phyloP scores from a whole-genome alignment of 2,888 invertebrate species.

The Trichacis sp. region DNA sequence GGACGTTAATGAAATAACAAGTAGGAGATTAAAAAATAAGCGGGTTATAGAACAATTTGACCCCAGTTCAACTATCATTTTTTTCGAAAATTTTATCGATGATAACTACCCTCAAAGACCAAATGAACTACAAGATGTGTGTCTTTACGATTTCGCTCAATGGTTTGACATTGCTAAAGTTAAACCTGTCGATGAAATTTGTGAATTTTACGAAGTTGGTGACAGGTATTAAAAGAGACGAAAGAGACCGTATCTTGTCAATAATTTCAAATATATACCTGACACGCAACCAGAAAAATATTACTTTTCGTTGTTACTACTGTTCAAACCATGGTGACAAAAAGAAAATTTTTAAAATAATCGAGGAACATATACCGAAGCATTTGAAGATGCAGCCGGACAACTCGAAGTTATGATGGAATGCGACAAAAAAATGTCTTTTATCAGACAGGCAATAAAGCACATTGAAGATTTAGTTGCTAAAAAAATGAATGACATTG shows the following conservation, averaged over 20 bases:
- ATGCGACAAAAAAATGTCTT: too few species aligned
- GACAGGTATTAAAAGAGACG: conserved; percentile 36
- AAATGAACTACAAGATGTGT: conserved; percentile 33
- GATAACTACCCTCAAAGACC: conserved; percentile 48
- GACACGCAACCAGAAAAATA: conserved; percentile 10
- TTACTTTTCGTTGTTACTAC: conserved; percentile 31
- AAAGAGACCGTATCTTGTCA: conserved; percentile 48
- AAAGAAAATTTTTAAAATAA: conserved; percentile 20
- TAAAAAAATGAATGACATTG: too few species aligned
- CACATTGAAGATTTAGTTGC: too few species aligned
- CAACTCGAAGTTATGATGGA: too few species aligned
- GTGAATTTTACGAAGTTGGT: conserved; percentile 13
- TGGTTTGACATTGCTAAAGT: conserved; percentile 32
- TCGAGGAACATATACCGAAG: conserved; percentile 30
- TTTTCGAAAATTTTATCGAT: conserved; percentile 49
- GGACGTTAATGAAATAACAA: too few species aligned
- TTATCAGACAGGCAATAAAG: too few species aligned
- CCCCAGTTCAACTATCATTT: conserved; percentile 50
- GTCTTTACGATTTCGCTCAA: conserved; percentile 35
- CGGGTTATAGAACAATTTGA: conserved; percentile 42
- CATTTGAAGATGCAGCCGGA: conserved; percentile 27
- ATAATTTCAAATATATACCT: conserved; percentile 42
- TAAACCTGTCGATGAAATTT: conserved; percentile 7
- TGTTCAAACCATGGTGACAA: conserved; percentile 40
- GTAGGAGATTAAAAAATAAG: too few species aligned